Conservation (phyloP, 2,113 vertebrate genomes). For the Gavia stellata region DNA sequence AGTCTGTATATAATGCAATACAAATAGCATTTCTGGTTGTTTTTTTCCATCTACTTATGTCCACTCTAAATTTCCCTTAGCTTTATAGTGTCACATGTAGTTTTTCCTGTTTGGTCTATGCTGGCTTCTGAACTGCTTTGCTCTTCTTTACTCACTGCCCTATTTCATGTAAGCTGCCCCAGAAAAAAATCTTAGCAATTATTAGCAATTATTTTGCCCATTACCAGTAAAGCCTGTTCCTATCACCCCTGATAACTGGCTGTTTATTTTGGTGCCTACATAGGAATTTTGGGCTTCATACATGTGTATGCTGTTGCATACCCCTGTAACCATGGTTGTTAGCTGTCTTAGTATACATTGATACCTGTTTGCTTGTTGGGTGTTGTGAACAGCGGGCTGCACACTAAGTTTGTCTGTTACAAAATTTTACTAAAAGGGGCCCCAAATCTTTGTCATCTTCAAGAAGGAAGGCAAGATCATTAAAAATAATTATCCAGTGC, state of each 20-base stretch:
- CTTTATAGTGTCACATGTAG: background rate
- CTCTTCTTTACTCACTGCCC: background rate
- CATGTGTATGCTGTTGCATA: rapidly evolving
- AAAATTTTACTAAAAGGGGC: background rate
- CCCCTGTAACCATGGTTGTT: background rate
- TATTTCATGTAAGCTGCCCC: background rate
- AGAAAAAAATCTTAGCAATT: background rate
- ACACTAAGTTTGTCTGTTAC: background rate
- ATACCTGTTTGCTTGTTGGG: background rate
- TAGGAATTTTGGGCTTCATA: background rate
- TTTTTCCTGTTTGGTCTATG: background rate
- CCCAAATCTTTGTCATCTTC: background rate
- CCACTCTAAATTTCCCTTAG: background rate
- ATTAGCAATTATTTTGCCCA: background rate
- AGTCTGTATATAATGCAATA: background rate
- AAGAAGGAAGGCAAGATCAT: background rate
- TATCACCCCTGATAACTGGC: background rate
- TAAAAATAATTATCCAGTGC: background rate
- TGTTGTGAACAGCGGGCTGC: background rate
- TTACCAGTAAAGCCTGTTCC: background rate
- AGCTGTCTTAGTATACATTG: background rate
- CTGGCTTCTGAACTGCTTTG: background rate
- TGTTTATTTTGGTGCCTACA: background rate
- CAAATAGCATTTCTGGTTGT: background rate
- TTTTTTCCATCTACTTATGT: background rate